Base-by-base conservation (phyloP, 2,797 vertebrate genomes). In the Mormyrops boulengeri region DNA sequence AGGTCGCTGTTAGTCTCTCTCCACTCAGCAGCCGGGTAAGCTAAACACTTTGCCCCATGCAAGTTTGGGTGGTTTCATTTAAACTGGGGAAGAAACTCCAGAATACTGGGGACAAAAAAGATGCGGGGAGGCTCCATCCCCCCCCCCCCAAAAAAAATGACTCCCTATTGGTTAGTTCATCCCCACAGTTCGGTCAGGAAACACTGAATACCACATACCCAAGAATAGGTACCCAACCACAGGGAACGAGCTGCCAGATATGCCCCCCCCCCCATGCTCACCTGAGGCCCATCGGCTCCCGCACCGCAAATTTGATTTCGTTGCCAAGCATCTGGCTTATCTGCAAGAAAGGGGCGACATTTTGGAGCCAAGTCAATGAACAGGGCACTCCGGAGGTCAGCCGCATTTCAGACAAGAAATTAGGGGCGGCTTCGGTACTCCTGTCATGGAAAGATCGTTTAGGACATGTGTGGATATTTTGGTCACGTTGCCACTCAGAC, bases 291-390 rank as follows among this genome's bases (percentile, higher is more conserved):
- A 98, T 73, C 0, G 98, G 98, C 93, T 99, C 98, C 90, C 97
- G 95, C 47, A 98, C 94, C 0, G 97, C 94, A 93, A 99, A 99
- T 94, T 99, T 99, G 44, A 97, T 95, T 95, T 99, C 98, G 69
- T 99, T 99, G 93, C 98, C 98, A 87, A 99, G 94, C 93, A 99
- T 98, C 91, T 99, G 98, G 93, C 98, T 99, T 94, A 99, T 99
- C 98, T 99, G 96, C 84, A 91, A 95, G 92, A 90, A 11, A 84
- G 52, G 22, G 17, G 57, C 5, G 44, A 49, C 22, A 26, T 86
- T 69, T 66, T 66, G 41, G 49, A 57, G 19, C 30, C 4, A 11
- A 4, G 50, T 87, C 50, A 87, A 30, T 34, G 34, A 30, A 2
- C 85, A 57, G 14, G 85, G 22, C 14, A 30, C 60, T 19, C 47